Evolutionary conservation across 2,113 vertebrate genomes (phyloP), one percentile per base, ranked within the genome.

Genomic region (Nothobranchius furzeri): DNA sequence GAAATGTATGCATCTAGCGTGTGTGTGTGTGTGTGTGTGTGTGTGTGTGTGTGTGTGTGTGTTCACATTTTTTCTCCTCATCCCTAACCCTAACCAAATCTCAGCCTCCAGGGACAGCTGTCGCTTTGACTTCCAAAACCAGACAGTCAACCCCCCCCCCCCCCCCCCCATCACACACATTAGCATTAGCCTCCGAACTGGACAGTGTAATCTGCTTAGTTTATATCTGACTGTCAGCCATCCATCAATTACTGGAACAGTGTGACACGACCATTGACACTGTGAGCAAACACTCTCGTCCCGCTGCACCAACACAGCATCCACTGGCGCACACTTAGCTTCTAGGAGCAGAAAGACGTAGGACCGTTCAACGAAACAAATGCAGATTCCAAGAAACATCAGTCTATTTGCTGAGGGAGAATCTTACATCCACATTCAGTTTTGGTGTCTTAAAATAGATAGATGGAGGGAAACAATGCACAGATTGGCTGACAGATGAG

Each of bases 181-280:
- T 73, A 64, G 56, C 73, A 84, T 81, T 70, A 76, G 42, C 45
- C 82, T 80, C 70, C 68, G 80, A 77, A 73, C 59, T 65, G 58
- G 70, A 70, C 55, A 79, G 83, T 60, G 66, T 89, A 88, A 91
- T 90, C 80, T 88, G 86, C 82, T 90, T 87, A 87, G 84, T 83
- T 88, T 85, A 86, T 84, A 76, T 77, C 74, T 69, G 76, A 88
- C 85, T 86, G 82, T 63, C 66, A 86, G 83, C 77, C 83, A 91
- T 91, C 87, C 87, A 87, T 91, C 90, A 91, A 88, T 90, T 91
- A 90, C 78, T 52, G 56, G 78, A 76, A 86, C 64, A 75, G 71
- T 93, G 90, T 56, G 70, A 93, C 91, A 94, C 1, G 90, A 93
- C 93, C 93, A 94, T 94, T 95, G 95, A 95, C 94, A 94, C 89